A percentile compares a stretch with the other conserved stretches of the same genome.
phyloP scores from a whole-genome alignment of 2,797 vertebrate species.

The Cephalopachus bancanus region DNA sequence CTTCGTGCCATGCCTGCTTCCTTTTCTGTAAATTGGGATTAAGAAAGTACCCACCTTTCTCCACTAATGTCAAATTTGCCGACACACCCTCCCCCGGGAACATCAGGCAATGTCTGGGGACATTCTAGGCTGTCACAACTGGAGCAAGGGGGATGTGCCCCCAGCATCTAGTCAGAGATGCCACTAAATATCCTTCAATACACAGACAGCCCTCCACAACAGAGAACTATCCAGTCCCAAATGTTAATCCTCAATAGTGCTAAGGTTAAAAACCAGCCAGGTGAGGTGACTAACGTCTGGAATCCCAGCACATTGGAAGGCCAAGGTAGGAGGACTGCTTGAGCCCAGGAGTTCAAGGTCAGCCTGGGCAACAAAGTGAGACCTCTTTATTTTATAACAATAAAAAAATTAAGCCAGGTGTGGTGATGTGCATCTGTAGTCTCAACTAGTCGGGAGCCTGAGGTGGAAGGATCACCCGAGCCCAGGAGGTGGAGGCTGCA shows the following conservation, averaged over 20 bases:
- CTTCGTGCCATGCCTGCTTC: not conserved
- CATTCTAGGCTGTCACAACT: not conserved
- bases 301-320: no score
- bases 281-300: no score
- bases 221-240: not conserved
- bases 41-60: not conserved
- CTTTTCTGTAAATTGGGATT: not conserved
- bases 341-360: no score
- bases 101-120: not conserved
- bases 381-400: no score
- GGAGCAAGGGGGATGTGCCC: not conserved
- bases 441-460: no score
- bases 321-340: no score
- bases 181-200: not conserved
- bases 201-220: not conserved
- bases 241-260: not conserved
- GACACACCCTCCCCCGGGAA: not conserved
- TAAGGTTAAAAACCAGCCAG: not conserved
- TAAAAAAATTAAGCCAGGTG: no score
- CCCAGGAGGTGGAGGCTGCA: not conserved
- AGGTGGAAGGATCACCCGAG: not conserved
- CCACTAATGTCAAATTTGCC: not conserved
- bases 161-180: not conserved
- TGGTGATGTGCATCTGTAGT: fast-evolving
- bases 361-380: no score